Base-by-base conservation (phyloP, 2,113 vertebrate species). In the Alouatta palliata region DNA sequence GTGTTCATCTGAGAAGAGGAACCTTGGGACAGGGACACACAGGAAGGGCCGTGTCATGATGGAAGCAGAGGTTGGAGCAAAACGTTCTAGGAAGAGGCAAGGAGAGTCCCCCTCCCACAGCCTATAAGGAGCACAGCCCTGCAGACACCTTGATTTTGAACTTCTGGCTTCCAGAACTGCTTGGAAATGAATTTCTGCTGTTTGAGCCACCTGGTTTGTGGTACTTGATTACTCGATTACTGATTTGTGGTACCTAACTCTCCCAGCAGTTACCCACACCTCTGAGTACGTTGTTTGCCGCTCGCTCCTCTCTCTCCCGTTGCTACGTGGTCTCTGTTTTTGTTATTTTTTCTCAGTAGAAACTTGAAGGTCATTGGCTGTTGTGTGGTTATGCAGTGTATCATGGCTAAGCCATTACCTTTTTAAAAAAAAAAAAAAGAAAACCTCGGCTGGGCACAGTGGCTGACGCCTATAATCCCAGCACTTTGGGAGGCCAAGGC, bases 281-380 rank as follows among this genome's bases (percentile, higher is more conserved):
- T 3, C 32, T 6, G 17, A 52, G 16, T 20, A 4, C 11, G 0
- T 11, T 11, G 0, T n/a, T 64, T 30, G n/a, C 25, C 16, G 5
- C n/a, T 47, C 75, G 8, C 27, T 40, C 8, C 66, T 45, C 81
- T 49, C 47, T 49, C 5, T 4, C 58, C 43, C 32, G 20, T 47
- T 35, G 84, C 43, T 30, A 13, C 37, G 23, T 35, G 54, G 17
- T 27, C 45, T 66, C 54, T 47, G 68, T 49, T 25, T 84, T 61
- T 21, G 10, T 32, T 27, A 5, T 61, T 47, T 37, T 37, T 73
- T 56, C 61, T 56, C 35, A 6, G 10, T 37, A 61, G 71, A 58
- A 37, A 37, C 40, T 12, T 37, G 5, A 79, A 84, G 61, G 27
- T 47, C 21, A 14, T n/a, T 47, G 79, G 11, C 49, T 49, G 0